A percentile compares a stretch with the other conserved stretches of the same genome.
Conservation (phyloP, 2,797 vertebrate genomes). For the Dendrocincla fuliginosa region DNA sequence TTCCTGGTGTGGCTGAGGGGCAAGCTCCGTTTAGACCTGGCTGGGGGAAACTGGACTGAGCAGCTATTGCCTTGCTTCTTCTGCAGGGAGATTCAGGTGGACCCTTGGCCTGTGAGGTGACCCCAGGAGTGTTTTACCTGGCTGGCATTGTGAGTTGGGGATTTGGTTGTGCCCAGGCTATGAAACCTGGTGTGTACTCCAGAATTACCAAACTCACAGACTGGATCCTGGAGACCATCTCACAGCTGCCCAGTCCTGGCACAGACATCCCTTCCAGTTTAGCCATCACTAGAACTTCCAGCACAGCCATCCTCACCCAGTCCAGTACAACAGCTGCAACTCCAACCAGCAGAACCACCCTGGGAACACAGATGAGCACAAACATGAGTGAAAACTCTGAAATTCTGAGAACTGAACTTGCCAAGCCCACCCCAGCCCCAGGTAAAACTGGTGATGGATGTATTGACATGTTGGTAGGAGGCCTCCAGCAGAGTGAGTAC, state of each 20-base stretch:
- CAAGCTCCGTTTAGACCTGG: background rate
- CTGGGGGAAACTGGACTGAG: background rate
- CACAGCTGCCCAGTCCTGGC: background rate
- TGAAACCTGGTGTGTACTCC: slow-evolving; percentile 89
- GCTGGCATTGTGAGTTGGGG: slow-evolving; percentile 97
- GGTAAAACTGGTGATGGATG: slow-evolving; percentile 66
- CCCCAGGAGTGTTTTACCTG: slow-evolving; percentile 88
- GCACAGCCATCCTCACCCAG: background rate
- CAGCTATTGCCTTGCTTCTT: background rate
- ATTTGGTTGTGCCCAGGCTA: slow-evolving; percentile 88
- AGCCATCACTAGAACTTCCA: background rate
- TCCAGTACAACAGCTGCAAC: background rate
- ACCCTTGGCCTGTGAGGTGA: slow-evolving; percentile 90
- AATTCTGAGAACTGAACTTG: background rate
- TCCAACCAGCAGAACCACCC: background rate
- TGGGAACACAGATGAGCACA: background rate
- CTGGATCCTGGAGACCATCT: slow-evolving; percentile 85
- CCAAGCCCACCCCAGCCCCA: slow-evolving; percentile 52
- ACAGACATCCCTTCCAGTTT: background rate
- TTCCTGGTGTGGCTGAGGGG: background rate
- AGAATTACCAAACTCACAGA: slow-evolving; percentile 84
- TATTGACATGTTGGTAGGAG: background rate
- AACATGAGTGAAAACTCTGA: background rate
- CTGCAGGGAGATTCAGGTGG: slow-evolving; percentile 94
- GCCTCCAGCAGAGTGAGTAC: background rate